Evolutionary conservation across 1,140 invertebrate genomes (phyloP), one percentile per base, ranked within the genome.

Genomic region (Lucilia cuprina): DNA sequence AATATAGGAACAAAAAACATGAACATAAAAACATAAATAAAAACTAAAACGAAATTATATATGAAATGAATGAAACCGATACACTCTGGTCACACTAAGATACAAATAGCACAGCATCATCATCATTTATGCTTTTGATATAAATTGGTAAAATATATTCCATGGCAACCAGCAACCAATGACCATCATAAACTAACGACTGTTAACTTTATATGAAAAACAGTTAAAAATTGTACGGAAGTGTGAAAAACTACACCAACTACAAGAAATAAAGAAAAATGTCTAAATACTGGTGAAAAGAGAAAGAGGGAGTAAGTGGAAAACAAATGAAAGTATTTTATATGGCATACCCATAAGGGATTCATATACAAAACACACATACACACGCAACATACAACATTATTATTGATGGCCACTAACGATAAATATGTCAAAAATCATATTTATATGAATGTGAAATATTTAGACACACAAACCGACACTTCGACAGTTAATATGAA

Each of bases 351-450:
- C 41, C 55, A 60, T 60, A 60, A 60, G 55, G 55, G 55, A 60
- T 60, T 14, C 55, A 60, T n/a, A 14, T 14, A 60, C 55, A 7
- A n/a, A 41, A 3, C 10, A 41, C 41, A 8, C 41, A 41, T 5
- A 8, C 41, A 8, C 41, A 7, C 41, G 41, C 41, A 41, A 10
- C 25, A 30, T 30, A 30, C 13, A 49, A 49, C 49, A 19, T 13
- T 8, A 70, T 70, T 25, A 70, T 70, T 70, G 65, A 70, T 70
- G 65, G 65, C 65, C 65, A 70, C 65, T 70, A 70, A 70, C 65
- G 65, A 70, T 70, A 70, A 70, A 70, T 70, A n/a, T 70, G 65
- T 70, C 65, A 70, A 70, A 70, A 70, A 70, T 70, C 65, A 70
- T 70, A 70, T 70, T 70, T 21, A 70, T 70, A 70, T 21, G 14